Conservation (phyloP, 2,888 invertebrate genomes). For the Aphodius granarius region DNA sequence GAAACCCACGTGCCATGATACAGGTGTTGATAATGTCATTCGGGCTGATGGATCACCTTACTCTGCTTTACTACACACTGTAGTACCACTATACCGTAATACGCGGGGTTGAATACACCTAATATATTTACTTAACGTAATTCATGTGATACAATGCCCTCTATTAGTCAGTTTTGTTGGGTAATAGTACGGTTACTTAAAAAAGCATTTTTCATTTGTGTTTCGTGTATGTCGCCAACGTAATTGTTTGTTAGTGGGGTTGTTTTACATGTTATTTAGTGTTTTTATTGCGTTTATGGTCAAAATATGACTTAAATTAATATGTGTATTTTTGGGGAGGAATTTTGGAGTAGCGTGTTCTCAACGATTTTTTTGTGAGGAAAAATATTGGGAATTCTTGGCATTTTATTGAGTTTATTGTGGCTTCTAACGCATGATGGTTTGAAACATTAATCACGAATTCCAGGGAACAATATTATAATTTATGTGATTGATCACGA, state of each 20-base stretch:
- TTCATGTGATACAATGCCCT: background rate
- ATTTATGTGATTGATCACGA: too few species aligned
- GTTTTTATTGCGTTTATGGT: background rate
- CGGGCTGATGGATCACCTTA: conserved; percentile 40
- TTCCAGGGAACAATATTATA: background rate
- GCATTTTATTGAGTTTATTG: background rate
- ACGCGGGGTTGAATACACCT: background rate
- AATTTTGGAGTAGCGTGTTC: background rate
- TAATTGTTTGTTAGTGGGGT: background rate
- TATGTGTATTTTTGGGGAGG: background rate
- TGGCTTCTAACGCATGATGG: background rate
- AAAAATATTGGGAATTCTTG: background rate
- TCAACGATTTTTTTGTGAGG: background rate
- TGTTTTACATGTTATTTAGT: background rate
- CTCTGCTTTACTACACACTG: conserved; percentile 22
- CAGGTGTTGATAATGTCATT: conserved; percentile 46
- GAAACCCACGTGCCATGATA: conserved; percentile 39
- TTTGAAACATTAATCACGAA: background rate
- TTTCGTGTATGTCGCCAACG: background rate
- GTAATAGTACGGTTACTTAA: background rate
- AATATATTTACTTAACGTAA: background rate
- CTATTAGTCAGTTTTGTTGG: background rate
- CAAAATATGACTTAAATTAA: background rate
- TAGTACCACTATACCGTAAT: background rate
- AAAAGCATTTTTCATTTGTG: background rate